Evolutionary conservation across 2,888 invertebrate species (phyloP).

Genomic region (Ischnura elegans): DNA sequence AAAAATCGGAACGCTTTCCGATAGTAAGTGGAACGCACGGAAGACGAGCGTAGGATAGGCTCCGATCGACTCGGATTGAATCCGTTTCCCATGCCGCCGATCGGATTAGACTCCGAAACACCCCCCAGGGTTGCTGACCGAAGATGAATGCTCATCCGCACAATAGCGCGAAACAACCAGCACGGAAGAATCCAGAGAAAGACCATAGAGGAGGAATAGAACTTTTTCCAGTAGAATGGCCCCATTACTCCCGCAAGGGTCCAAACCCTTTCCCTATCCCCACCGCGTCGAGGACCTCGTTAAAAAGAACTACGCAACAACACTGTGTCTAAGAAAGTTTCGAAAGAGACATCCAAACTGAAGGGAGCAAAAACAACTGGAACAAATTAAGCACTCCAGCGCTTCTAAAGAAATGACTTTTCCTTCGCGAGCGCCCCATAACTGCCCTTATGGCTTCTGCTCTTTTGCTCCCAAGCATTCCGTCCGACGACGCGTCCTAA

Average conservation of each 20-base stretch:
- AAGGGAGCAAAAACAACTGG: slow-evolving; percentile 23
- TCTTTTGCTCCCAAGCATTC: no score
- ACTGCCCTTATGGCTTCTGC: neutral
- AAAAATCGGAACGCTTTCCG: no score
- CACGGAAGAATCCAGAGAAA: neutral
- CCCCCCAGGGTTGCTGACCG: no score
- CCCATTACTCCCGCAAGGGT: slow-evolving; percentile 8
- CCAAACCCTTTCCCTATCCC: neutral
- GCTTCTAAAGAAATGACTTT: neutral
- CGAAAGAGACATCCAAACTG: slow-evolving; percentile 34
- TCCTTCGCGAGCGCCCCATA: neutral
- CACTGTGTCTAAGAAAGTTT: slow-evolving; percentile 7
- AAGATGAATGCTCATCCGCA: no score
- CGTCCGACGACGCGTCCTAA: no score
- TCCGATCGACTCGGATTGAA: no score
- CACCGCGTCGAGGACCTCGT: neutral
- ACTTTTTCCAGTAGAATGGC: neutral
- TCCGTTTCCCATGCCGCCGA: no score
- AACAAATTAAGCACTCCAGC: slow-evolving; percentile 32
- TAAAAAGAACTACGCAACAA: slow-evolving; percentile 33
- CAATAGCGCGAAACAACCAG: no score
- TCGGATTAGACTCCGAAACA: no score
- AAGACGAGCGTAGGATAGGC: no score
- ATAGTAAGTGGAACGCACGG: no score
- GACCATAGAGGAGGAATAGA: neutral